These are phyloP conservation scores for Pocillopora meandrina DNA, from an alignment of 92 coral and sea anemone species.

Conservation along the genomic window DNA sequence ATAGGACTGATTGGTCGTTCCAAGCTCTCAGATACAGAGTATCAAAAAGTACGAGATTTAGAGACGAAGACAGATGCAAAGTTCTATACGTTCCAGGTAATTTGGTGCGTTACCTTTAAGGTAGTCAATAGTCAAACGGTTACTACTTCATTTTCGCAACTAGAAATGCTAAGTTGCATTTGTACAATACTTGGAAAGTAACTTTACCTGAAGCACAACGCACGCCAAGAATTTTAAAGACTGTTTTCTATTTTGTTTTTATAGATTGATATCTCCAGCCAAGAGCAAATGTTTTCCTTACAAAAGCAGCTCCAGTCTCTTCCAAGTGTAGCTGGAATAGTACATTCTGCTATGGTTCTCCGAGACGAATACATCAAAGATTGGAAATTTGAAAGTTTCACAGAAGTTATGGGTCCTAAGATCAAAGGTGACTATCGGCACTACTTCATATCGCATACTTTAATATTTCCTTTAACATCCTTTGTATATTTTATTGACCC, in stretches of 20 bases:
- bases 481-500: neutral
- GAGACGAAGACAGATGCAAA: conserved; percentile 59
- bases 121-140: neutral
- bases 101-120: too few relatives aligned
- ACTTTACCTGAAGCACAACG: neutral
- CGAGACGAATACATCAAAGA: conserved; percentile 59
- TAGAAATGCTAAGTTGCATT: too few relatives aligned
- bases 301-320: conserved; percentile 45
- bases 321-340: conserved; percentile 78
- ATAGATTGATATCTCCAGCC: conserved; percentile 68
- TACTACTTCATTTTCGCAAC: too few relatives aligned
- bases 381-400: conserved; percentile 47
- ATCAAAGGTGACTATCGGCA: conserved; percentile 52
- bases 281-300: conserved; percentile 59
- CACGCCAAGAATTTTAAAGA: neutral
- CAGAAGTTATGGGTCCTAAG: conserved; percentile 66
- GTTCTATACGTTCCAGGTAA: conserved; percentile 55
- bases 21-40: conserved; percentile 53
- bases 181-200: too few relatives aligned
- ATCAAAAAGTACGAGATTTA: conserved; percentile 49
- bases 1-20: conserved; percentile 71
- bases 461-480: neutral
- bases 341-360: conserved; percentile 73
- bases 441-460: neutral
- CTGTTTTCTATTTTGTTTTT: neutral